phyloP scores from a whole-genome alignment of 1,140 invertebrate genomes.

The Drosophila arizonae region DNA sequence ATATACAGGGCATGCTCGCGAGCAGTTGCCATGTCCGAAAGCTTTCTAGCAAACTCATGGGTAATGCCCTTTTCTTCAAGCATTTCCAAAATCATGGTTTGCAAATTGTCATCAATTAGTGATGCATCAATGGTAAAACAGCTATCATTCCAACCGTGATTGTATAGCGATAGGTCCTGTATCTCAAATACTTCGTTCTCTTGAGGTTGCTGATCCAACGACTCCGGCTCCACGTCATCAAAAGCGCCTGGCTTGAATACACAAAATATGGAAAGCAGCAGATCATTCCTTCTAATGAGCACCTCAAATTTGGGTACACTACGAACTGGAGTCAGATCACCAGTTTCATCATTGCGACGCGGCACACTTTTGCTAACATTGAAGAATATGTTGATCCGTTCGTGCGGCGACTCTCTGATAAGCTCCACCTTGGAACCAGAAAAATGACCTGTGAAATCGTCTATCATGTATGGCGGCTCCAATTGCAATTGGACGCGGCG shows the following conservation, averaged over 20 bases:
- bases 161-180: constrained; percentile 29
- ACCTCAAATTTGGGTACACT: constrained; percentile 47
- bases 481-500: constrained; percentile 30
- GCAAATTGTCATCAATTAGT: constrained; percentile 24
- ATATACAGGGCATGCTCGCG: constrained; percentile 37
- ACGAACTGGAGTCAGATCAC: constrained; percentile 12
- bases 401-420: constrained; percentile 9
- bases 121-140: constrained; percentile 33
- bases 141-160: constrained; percentile 25
- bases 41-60: constrained; percentile 36
- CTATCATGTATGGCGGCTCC: constrained; percentile 29
- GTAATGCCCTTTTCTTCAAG: constrained; percentile 41
- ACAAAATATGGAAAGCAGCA: constrained; percentile 38
- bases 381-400: constrained; percentile 32
- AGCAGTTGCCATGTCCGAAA: constrained; percentile 45
- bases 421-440: constrained; percentile 30
- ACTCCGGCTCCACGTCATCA: constrained; percentile 11
- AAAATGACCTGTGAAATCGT: constrained; percentile 23
- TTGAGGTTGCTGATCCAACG: not conserved
- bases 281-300: constrained; percentile 27
- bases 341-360: constrained; percentile 6
- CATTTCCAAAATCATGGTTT: constrained; percentile 17
- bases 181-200: constrained; percentile 34
- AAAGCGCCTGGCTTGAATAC: constrained; percentile 24
- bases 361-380: constrained; percentile 44